A percentile compares a stretch with the other conserved stretches of the same genome.
phyloP scores from a whole-genome alignment of 2,797 vertebrate genomes.

The Mionectes olivaceus region DNA sequence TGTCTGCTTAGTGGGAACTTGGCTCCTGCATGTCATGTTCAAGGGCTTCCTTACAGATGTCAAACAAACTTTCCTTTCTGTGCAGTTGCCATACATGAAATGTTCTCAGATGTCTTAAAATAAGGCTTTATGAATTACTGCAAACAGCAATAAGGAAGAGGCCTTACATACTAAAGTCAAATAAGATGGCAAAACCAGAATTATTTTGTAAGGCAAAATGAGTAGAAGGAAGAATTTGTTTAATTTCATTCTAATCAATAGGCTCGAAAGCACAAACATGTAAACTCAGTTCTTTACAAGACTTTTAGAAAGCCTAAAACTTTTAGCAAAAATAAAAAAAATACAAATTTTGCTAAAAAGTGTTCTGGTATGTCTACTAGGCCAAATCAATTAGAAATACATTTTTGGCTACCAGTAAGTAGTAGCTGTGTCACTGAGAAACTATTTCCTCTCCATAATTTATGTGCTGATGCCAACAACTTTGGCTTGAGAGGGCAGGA shows the following conservation, averaged over 20 bases:
- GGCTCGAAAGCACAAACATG: neutral
- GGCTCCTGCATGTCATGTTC: neutral
- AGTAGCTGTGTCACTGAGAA: neutral
- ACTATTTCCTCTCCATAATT: neutral
- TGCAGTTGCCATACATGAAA: neutral
- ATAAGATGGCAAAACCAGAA: neutral
- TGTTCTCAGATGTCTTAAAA: neutral
- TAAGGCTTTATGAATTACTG: neutral
- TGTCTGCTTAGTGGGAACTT: neutral
- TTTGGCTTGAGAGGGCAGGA: neutral
- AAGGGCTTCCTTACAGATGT: neutral
- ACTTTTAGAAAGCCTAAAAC: neutral
- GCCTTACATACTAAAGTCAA: neutral
- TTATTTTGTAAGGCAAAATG: neutral
- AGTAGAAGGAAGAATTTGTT: neutral
- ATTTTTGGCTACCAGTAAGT: neutral
- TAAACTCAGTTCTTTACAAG: neutral
- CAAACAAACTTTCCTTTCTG: neutral
- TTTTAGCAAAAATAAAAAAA: neutral
- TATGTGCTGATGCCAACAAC: conserved; percentile 30
- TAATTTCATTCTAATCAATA: neutral
- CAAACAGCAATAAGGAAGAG: neutral
- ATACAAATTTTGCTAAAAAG: neutral
- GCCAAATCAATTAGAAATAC: neutral
- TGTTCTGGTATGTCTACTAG: neutral